phyloP scores from a whole-genome alignment of 2,797 vertebrate species.

The Nannoperca obscura region DNA sequence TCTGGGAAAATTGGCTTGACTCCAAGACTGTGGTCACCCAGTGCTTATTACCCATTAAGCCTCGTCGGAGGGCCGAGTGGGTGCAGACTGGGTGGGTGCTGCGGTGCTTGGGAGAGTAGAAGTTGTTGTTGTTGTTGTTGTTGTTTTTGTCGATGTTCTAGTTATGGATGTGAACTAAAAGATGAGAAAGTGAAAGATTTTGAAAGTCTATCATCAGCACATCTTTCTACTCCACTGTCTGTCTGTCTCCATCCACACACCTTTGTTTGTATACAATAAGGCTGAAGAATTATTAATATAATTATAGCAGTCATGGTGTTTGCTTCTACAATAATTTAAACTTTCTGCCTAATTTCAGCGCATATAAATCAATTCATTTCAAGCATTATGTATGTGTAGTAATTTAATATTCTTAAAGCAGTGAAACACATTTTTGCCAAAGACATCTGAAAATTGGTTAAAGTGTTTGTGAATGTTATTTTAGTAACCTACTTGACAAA shows the following conservation, averaged over 20 bases:
- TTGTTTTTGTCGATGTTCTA: constrained; percentile 50
- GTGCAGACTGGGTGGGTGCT: constrained; percentile 62
- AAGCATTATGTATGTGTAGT: not conserved
- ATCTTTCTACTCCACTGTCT: not conserved
- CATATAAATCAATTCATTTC: not conserved
- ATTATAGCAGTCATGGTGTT: not conserved
- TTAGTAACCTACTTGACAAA: no score
- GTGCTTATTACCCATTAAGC: constrained; percentile 80
- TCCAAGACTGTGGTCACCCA: constrained; percentile 78
- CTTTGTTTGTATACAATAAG: not conserved
- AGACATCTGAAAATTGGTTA: not conserved
- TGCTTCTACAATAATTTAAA: not conserved
- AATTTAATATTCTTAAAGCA: not conserved
- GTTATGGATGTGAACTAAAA: constrained; percentile 56
- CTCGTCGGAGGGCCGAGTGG: constrained; percentile 66
- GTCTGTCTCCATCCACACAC: not conserved
- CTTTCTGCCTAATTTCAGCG: not conserved
- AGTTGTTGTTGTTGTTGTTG: constrained; percentile 55
- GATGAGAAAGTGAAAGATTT: constrained; percentile 54
- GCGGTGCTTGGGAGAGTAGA: constrained; percentile 42
- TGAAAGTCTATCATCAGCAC: constrained; percentile 34
- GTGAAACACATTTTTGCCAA: not conserved
- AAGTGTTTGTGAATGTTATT: no score
- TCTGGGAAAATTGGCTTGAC: constrained; percentile 77
- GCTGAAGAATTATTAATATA: not conserved